A percentile compares a stretch with the other conserved stretches of the same genome.
phyloP scores from a whole-genome alignment of 2,888 invertebrate species.

The Melinaea marsaeus region DNA sequence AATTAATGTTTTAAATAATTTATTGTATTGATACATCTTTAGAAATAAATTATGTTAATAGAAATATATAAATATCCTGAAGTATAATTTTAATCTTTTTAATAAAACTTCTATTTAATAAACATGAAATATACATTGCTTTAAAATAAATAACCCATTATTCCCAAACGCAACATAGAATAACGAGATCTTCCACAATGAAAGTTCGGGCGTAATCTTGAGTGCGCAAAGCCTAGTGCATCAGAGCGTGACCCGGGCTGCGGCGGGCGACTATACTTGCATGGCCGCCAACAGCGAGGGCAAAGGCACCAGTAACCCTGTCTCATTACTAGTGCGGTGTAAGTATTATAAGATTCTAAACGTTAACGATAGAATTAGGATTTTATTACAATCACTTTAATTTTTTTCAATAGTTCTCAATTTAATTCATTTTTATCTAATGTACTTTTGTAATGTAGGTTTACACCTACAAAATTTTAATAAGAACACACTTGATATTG shows the following conservation, averaged over 20 bases:
- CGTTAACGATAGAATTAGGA: not conserved
- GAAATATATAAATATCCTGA: too few relatives aligned
- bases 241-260: constrained; percentile 87
- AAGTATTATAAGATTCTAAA: constrained; percentile 52
- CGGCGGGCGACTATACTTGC: constrained; percentile 93
- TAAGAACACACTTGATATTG: too few relatives aligned
- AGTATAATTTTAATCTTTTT: too few relatives aligned
- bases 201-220: constrained; percentile 87
- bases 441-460: too few relatives aligned
- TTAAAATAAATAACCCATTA: not conserved
- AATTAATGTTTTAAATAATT: not conserved
- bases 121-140: too few relatives aligned
- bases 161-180: constrained; percentile 72
- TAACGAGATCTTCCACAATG: constrained; percentile 89
- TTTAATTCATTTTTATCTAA: too few relatives aligned
- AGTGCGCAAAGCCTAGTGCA: constrained; percentile 92
- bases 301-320: constrained; percentile 85
- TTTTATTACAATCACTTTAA: not conserved
- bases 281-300: constrained; percentile 91
- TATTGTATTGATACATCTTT: not conserved
- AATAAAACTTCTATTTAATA: too few relatives aligned
- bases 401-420: too few relatives aligned
- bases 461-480: too few relatives aligned
- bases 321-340: constrained; percentile 83
- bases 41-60: too few relatives aligned